Evolutionary conservation across 2,113 vertebrate genomes (phyloP), one percentile per base, ranked within the genome.

Genomic region (Orycteropus afer): DNA sequence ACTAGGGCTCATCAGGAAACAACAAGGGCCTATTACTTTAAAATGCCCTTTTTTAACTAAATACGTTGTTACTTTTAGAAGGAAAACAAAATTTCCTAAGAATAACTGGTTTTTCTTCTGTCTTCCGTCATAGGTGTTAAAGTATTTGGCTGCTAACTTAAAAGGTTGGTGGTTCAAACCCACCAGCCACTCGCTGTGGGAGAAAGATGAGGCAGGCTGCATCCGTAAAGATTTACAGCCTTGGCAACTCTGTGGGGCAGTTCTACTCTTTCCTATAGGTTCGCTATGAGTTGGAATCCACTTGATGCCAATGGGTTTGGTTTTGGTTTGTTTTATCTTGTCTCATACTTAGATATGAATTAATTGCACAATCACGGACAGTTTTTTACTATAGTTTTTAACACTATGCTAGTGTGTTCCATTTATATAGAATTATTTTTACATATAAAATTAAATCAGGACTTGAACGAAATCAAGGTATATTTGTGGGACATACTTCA

Each of bases 101-200:
- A 92, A 61, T 74, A 95, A 55, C n/a, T 91, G 13, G 42, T 71
- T 94, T 80, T 89, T 88, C n/a, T 81, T 61, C 34, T 67, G 55
- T 65, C 69, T 59, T 89, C 53, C 91, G 10, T 69, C 7, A 53
- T 7, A 18, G n/a, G n/a, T n/a, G n/a, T n/a, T n/a, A n/a, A n/a
- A n/a, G n/a, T n/a, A n/a, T n/a, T n/a, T n/a, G n/a, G n/a, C n/a
- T n/a, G n/a, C n/a, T n/a, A n/a, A n/a, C n/a, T n/a, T n/a, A n/a
- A n/a, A n/a, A n/a, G n/a, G n/a, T n/a, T n/a, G n/a, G n/a, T n/a
- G n/a, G n/a, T n/a, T n/a, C n/a, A n/a, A n/a, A n/a, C n/a, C n/a
- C n/a, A n/a, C n/a, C n/a, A n/a, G n/a, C n/a, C n/a, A n/a, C n/a
- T n/a, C n/a, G n/a, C n/a, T n/a, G n/a, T n/a, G n/a, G n/a, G n/a